phyloP scores from a whole-genome alignment of 2,113 vertebrate species.

The Antechinus flavipes region DNA sequence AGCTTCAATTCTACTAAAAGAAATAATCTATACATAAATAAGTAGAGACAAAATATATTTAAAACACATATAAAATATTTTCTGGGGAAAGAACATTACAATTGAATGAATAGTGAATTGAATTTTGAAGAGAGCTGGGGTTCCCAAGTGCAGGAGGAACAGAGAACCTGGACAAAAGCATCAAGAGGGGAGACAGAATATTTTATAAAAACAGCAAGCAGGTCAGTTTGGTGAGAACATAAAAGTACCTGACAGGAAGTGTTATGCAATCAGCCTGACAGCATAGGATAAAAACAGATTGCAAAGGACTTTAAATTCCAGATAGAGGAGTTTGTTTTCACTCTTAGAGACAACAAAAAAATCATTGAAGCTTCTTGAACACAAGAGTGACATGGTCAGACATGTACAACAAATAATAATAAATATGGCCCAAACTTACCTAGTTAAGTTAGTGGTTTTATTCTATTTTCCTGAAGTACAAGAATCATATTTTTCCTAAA shows the following conservation, averaged over 20 bases:
- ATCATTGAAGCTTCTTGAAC: not conserved
- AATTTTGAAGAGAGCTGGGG: not conserved
- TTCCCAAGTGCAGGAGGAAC: not conserved
- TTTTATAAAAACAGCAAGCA: not conserved
- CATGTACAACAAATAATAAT: not conserved
- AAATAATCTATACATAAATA: not conserved
- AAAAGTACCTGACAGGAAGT: not conserved
- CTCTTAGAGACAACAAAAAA: not conserved
- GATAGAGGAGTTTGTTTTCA: not conserved
- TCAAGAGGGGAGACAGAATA: not conserved
- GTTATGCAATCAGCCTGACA: not conserved
- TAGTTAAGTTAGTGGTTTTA: not conserved
- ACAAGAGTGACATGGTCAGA: not conserved
- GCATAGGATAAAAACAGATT: not conserved
- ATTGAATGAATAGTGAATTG: not conserved
- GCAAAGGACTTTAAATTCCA: not conserved
- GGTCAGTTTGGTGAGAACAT: not conserved
- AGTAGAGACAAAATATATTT: not conserved
- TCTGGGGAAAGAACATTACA: not conserved
- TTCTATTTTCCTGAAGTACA: not conserved
- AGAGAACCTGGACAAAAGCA: not conserved
- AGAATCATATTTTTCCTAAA: not conserved
- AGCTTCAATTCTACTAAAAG: not conserved
- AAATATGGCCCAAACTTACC: not conserved
- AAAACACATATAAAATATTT: not conserved